phyloP scores from a whole-genome alignment of 2,888 invertebrate species.

The Euclidia mi region DNA sequence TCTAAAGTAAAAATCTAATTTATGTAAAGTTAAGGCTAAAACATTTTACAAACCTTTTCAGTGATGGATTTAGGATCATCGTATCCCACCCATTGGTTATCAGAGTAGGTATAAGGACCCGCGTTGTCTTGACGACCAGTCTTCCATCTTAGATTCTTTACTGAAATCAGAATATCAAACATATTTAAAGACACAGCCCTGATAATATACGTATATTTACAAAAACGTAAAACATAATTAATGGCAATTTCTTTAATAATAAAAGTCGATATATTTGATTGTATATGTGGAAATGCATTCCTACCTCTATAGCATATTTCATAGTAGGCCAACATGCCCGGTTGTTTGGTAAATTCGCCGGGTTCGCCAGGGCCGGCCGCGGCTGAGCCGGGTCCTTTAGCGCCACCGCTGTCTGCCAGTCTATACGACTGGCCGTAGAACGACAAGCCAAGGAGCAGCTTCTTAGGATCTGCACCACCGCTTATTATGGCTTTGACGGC shows the following conservation, averaged over 20 bases:
- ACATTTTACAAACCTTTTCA: constrained; percentile 87
- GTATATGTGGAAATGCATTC: not conserved
- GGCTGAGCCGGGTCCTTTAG: constrained; percentile 90
- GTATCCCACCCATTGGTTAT: constrained; percentile 97
- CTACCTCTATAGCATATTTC: constrained; percentile 94
- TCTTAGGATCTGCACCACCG: constrained; percentile 94
- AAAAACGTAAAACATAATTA: too few relatives aligned
- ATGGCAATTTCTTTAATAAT: too few relatives aligned
- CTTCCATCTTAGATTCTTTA: constrained; percentile 92
- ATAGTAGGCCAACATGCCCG: constrained; percentile 96
- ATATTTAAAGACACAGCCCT: too few relatives aligned
- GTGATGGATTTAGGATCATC: constrained; percentile 95
- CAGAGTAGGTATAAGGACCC: constrained; percentile 94
- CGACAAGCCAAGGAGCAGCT: constrained; percentile 95
- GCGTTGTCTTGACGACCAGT: constrained; percentile 90
- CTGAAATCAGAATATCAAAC: constrained; percentile 64
- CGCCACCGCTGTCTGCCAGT: constrained; percentile 82
- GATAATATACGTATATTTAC: too few relatives aligned
- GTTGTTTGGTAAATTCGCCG: constrained; percentile 95
- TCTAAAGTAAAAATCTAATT: too few relatives aligned
- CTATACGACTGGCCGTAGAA: constrained; percentile 97
- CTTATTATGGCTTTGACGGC: constrained; percentile 94
- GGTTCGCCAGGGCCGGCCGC: constrained; percentile 94
- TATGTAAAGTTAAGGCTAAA: too few relatives aligned
- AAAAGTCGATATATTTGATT: too few relatives aligned